Conservation (phyloP, 2,797 vertebrate genomes). For the Semaprochilodus insignis region DNA sequence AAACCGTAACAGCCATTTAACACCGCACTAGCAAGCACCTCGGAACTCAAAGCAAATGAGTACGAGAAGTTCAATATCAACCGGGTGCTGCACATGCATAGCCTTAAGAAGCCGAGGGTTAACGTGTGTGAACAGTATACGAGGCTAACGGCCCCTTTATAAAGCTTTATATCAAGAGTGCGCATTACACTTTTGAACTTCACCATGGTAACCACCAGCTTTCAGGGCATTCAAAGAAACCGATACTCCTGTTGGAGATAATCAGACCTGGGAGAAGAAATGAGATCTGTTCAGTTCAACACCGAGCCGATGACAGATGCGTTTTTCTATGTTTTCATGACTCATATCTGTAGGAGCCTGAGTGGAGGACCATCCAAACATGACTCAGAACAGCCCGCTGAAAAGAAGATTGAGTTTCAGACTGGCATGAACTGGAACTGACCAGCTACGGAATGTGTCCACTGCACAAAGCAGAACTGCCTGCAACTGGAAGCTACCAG, state of each 20-base stretch:
- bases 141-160: neutral
- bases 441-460: neutral
- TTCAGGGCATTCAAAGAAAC: neutral
- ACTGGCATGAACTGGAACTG: neutral
- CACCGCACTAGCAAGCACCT: no score
- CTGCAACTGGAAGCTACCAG: neutral
- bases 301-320: neutral
- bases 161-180: neutral
- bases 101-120: neutral
- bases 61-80: no score
- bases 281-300: neutral
- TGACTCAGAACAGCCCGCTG: neutral
- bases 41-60: no score
- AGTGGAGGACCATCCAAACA: neutral
- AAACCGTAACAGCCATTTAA: no score
- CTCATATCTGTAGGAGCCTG: conserved; percentile 1
- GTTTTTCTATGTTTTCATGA: neutral
- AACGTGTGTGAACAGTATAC: neutral
- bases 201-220: neutral
- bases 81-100: no score
- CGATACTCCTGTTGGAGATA: neutral
- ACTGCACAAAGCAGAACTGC: neutral
- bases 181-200: neutral
- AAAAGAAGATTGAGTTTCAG: neutral
- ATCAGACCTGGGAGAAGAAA: neutral